Evolutionary conservation across 2,888 invertebrate species (phyloP).

Genomic region (Sinhomidia bicolor): DNA sequence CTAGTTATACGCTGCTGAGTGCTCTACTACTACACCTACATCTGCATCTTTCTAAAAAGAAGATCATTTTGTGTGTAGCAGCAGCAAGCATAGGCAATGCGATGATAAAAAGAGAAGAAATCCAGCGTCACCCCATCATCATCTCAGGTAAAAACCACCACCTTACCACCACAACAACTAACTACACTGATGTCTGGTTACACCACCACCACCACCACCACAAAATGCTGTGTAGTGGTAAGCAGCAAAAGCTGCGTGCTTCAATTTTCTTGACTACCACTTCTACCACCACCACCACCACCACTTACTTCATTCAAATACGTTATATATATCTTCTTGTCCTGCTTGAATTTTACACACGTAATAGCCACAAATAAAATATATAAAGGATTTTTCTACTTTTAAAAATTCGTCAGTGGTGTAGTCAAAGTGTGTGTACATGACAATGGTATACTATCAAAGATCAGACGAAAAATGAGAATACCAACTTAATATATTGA

Average conservation of each 20-base stretch:
- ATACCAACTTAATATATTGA: no score
- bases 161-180: conserved; percentile 7
- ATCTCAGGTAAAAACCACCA: conserved; percentile 53
- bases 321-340: background rate
- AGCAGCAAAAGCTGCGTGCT: no score
- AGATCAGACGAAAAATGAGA: no score
- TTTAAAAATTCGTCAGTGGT: no score
- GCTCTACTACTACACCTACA: background rate
- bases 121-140: conserved; percentile 71
- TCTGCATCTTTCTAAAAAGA: conserved; percentile 29
- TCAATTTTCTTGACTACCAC: no score
- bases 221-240: background rate
- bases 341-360: background rate
- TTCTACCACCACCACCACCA: background rate
- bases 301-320: background rate
- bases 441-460: background rate
- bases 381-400: background rate
- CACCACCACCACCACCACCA: background rate
- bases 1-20: conserved; percentile 32
- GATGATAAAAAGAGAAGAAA: conserved; percentile 27
- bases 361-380: background rate
- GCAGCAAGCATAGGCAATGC: no score
- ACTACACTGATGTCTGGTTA: no score
- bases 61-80: conserved; percentile 20
- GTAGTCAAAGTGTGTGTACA: no score